Evolutionary conservation across 2,797 vertebrate genomes (phyloP), one percentile per base, ranked within the genome.

Genomic region (Micrastur ruficollis): DNA sequence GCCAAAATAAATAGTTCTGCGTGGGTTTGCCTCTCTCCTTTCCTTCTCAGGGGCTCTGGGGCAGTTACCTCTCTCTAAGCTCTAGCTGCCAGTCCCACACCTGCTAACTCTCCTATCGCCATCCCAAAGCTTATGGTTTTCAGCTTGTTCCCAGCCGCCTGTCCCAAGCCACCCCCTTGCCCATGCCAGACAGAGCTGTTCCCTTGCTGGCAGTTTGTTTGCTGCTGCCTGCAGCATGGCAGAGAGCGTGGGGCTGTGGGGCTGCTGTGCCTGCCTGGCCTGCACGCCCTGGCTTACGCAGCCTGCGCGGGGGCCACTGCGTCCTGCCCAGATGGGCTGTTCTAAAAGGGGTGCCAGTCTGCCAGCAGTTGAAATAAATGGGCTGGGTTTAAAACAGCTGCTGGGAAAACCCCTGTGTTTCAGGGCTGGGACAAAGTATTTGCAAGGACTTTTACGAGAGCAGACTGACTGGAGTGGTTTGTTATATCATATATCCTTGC

Each of bases 181-280:
- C 68, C 8, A 1, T 0, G 12, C 40, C 2, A 2, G 44, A 40
- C 1, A 0, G 38, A 74, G 36, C 38, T 5, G 0, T 46, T 32
- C 62, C 27, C 44, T 63, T 0, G 1, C 47, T 15, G 47, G 25
- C 23, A 40, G 20, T 61, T 44, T 17, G 20, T 20, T 16, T 20
- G 67, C 61, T 53, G 59, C 29, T 56, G 40, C 61, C 53, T 0
- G 0, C 21, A 32, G 31, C 29, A 8, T 31, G 2, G 2, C 0
- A 1, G 46, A 49, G 53, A 34, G 8, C 1, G 0, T 15, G 59
- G 20, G 29, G 32, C 38, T 47, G 56, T 5, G 5, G 38, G n/a
- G 23, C 58, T 52, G 56, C 50, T 26, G 25, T 49, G 26, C 31
- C 50, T 27, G 29, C n/a, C 73, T 71, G 38, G 52, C 61, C 78